phyloP scores from a whole-genome alignment of 2,113 vertebrate species.

The Machaerirhynchus nigripectus region DNA sequence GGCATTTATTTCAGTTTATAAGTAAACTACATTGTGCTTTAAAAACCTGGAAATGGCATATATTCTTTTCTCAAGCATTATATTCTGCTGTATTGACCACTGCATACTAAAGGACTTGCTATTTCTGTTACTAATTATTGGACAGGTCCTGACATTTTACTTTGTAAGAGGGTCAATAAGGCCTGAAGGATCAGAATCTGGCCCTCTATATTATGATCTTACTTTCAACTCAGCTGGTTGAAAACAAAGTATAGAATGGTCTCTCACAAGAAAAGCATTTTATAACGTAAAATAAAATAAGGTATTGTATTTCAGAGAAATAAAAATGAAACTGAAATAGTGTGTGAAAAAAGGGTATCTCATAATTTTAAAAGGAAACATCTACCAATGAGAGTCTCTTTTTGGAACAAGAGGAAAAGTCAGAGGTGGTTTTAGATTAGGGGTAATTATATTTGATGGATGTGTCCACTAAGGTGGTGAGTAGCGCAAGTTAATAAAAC shows the following conservation, averaged over 20 bases:
- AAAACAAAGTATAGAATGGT: background rate
- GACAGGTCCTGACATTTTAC: background rate
- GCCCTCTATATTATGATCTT: background rate
- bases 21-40: background rate
- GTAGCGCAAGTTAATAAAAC: background rate
- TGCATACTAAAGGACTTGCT: background rate
- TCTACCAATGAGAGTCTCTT: background rate
- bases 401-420: background rate
- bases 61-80: background rate
- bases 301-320: background rate
- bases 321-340: background rate
- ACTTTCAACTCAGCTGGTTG: background rate
- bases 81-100: background rate
- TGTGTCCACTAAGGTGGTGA: background rate
- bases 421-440: background rate
- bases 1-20: slow-evolving; percentile 7
- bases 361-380: background rate
- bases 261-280: background rate
- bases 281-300: background rate
- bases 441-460: background rate
- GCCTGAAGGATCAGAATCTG: background rate
- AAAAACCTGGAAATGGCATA: background rate
- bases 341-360: background rate
- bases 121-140: background rate
- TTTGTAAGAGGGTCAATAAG: background rate